phyloP scores from a whole-genome alignment of 92 coral and sea anemone genomes.

The Zoanthus sociatus region DNA sequence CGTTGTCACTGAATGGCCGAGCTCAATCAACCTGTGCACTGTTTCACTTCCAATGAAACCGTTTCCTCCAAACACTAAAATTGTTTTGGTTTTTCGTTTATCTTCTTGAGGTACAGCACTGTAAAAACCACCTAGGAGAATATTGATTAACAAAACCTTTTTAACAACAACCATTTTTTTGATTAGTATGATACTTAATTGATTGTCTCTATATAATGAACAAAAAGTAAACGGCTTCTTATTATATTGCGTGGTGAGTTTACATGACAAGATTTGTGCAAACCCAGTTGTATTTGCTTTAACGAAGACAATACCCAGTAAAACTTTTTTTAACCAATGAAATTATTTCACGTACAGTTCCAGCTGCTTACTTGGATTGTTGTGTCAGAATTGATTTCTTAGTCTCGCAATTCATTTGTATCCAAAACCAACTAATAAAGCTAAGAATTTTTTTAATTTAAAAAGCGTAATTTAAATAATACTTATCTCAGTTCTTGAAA shows the following conservation, averaged over 20 bases:
- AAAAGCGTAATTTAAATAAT: too few species aligned
- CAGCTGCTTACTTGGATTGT: too few species aligned
- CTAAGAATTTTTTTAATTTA: too few species aligned
- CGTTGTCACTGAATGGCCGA: conserved; percentile 78
- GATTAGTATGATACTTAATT: background rate
- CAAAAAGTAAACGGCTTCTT: background rate
- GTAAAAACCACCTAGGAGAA: conserved; percentile 10
- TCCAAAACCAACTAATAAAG: too few species aligned
- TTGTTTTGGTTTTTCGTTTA: conserved; percentile 43
- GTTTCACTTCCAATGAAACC: conserved; percentile 96
- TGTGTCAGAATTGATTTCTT: too few species aligned
- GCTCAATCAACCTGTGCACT: conserved; percentile 72
- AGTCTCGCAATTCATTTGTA: too few species aligned
- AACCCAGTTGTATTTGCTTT: conserved; percentile 39
- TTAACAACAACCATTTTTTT: conserved; percentile 2
- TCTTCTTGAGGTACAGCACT: conserved; percentile 21
- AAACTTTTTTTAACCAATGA: conserved; percentile 12
- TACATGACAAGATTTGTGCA: background rate
- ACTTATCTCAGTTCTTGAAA: too few species aligned
- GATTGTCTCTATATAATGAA: background rate
- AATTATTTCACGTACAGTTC: conserved; percentile 7
- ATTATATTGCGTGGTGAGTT: background rate
- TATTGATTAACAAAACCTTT: conserved; percentile 8
- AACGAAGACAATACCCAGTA: background rate
- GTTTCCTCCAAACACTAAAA: conserved; percentile 95